Evolutionary conservation across 2,113 vertebrate genomes (phyloP), one percentile per base, ranked within the genome.

Genomic region (Alligator sinensis): DNA sequence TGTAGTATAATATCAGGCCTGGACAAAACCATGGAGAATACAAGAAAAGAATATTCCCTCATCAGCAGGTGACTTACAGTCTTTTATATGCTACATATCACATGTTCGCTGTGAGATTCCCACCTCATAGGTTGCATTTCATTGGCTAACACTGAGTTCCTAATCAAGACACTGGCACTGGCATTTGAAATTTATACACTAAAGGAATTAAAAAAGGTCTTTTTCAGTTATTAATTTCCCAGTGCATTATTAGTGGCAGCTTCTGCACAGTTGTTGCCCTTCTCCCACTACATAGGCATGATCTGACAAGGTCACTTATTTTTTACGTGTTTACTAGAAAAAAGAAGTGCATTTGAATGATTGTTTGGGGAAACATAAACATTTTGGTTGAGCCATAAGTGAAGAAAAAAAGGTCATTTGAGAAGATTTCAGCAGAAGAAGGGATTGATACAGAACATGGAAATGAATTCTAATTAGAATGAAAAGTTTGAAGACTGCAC

Each of bases 381-480:
- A 94, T 84, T 97, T 93, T 85, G 81, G 77, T 80, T 97, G 91
- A 97, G 87, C 97, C 96, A 96, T 95, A 95, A 97, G 80, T 96
- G 82, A 88, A 93, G 85, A 75, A 91, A 96, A 95, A 97, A 97
- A 96, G 90, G 94, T 96, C 95, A 96, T 96, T 97, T 94, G 95
- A 97, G 95, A 97, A 95, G 87, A 97, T 97, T 96, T 96, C 90
- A 95, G 68, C 90, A 95, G 94, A 93, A 96, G 87, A 88, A 97
- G 55, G 87, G 96, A 97, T 90, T 94, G 96, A 94, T 95, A 94
- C 97, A 96, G 87, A 97, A 96, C 96, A 97, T 97, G 96, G 93
- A 97, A 97, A 97, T 96, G 78, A 95, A 97, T 96, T 97, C 81
- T 96, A 97, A 97, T 97, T 97, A 97, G 89, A 95, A 93, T 87